Evolutionary conservation across 2,888 invertebrate genomes (phyloP).

Genomic region (Drosophila ezoana): DNA sequence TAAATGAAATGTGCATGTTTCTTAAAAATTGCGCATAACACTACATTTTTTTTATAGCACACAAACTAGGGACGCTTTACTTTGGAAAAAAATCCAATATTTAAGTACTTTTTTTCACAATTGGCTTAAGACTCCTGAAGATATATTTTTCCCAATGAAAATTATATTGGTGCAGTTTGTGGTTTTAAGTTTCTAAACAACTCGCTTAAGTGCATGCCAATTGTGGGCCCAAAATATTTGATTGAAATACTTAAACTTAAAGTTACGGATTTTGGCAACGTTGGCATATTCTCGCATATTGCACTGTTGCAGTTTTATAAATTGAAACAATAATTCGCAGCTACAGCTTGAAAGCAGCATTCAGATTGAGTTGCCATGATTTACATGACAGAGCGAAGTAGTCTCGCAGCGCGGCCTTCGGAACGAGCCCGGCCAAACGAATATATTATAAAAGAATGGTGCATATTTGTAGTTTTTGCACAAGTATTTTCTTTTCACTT

Average conservation of each 20-base stretch:
- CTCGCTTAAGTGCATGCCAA: neutral
- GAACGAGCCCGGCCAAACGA: constrained; percentile 16
- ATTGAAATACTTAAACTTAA: neutral
- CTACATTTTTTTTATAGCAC: too few relatives aligned
- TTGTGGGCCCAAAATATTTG: neutral
- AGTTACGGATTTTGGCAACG: neutral
- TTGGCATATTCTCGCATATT: neutral
- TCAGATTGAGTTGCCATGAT: constrained; percentile 56
- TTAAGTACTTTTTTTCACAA: too few relatives aligned
- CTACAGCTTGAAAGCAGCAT: constrained; percentile 29
- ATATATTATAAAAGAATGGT: constrained; percentile 48
- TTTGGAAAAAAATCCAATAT: too few relatives aligned
- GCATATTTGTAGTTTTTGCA: constrained; percentile 64
- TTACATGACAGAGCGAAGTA: constrained; percentile 35
- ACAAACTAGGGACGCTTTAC: too few relatives aligned
- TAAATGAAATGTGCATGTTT: too few relatives aligned
- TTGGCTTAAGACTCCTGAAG: too few relatives aligned
- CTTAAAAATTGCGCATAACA: too few relatives aligned
- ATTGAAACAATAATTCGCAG: constrained; percentile 43
- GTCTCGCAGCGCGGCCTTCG: constrained; percentile 15
- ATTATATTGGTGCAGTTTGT: too few relatives aligned
- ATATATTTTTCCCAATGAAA: too few relatives aligned
- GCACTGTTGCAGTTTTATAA: constrained; percentile 18
- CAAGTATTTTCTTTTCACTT: constrained; percentile 10
- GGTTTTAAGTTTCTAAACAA: too few relatives aligned